Evolutionary conservation across 1,140 invertebrate species (phyloP), one percentile per base, ranked within the genome.

Genomic region (Episyrphus balteatus): DNA sequence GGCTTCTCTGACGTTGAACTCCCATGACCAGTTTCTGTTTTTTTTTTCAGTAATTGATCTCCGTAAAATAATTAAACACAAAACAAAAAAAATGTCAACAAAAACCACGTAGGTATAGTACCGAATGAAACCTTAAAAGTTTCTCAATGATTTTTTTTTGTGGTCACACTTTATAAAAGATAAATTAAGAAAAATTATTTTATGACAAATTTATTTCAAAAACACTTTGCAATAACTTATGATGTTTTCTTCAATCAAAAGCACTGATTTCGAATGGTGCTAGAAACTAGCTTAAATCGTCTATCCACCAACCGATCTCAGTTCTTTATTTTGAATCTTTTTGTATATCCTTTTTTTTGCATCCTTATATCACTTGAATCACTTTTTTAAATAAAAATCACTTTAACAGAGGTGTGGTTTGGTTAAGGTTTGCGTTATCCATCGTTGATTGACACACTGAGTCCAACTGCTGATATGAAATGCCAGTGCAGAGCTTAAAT

Each of bases 191-290:
- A 26, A 26, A 26, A 8, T 26, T 5, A 26, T 26, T 26, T 26
- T 26, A 26, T 8, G 21, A 5, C 21, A 26, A 3, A 26, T 26
- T 26, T 26, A 26, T 26, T 26, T 26, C 3, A 26, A 26, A 37
- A 41, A 5, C 19, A 17, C 39, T 41, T 41, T 21, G n/a, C 6
- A 9, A 26, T 26, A 26, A 26, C 8, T 26, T 26, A 14, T 41
- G 39, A 41, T 18, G n/a, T 14, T 5, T 41, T 14, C 3, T 17
- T 21, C 39, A 32, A 18, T 17, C 31, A 30, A 40, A 47, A 47
- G 45, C 18, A 47, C 45, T 47, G 45, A 47, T 47, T 47, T 47
- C 45, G 45, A 47, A 47, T 47, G 45, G 45, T 47, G 45, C 45
- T 47, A 47, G 45, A 47, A 47, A 13, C 19, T 31, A 26, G 21